phyloP scores from a whole-genome alignment of 2,113 vertebrate genomes.

The human (Homo sapiens) region DNA sequence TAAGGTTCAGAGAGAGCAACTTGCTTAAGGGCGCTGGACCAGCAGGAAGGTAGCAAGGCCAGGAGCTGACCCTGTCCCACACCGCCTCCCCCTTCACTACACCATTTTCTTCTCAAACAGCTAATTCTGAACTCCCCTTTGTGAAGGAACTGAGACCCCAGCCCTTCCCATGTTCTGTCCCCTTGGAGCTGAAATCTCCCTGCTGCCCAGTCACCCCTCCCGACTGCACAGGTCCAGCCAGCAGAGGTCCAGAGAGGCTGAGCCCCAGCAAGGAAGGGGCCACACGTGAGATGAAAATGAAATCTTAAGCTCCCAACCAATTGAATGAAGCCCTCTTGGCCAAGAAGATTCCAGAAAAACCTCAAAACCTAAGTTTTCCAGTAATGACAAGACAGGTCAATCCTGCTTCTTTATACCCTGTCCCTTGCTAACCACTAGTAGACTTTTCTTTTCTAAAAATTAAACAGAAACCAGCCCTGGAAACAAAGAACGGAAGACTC shows the following conservation, averaged over 20 bases:
- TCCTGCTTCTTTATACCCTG: no score
- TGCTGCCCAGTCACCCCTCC: background rate
- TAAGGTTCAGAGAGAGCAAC: background rate
- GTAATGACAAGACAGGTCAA: no score
- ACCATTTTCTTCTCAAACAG: background rate
- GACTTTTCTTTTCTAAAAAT: no score
- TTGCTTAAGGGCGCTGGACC: background rate
- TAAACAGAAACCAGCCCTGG: no score
- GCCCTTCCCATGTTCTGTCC: background rate
- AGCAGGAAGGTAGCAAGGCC: background rate
- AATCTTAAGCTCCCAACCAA: no score
- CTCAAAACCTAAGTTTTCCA: no score
- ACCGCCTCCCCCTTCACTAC: background rate
- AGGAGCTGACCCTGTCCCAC: background rate
- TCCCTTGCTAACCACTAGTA: no score
- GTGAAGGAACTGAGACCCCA: background rate
- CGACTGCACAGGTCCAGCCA: background rate
- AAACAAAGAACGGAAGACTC: no score
- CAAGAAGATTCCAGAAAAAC: no score
- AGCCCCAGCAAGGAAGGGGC: background rate
- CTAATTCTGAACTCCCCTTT: background rate
- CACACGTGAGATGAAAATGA: no score
- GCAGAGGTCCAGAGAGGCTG: background rate
- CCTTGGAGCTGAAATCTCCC: background rate
- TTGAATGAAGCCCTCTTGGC: no score